phyloP scores from a whole-genome alignment of 2,888 invertebrate species.

The Drosophila melanocephala region DNA sequence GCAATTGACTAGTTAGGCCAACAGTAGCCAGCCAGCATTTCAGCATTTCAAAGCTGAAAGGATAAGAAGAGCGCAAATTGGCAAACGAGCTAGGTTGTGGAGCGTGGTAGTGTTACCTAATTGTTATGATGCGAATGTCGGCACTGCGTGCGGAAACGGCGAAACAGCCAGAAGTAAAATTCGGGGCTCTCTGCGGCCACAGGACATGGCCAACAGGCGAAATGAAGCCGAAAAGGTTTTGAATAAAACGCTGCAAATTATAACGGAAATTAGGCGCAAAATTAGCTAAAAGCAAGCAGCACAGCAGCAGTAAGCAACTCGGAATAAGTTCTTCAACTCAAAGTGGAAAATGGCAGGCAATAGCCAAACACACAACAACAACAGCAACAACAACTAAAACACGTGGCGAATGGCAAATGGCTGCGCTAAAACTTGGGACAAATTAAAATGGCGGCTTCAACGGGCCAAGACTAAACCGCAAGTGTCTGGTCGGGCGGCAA shows the following conservation, averaged over 20 bases:
- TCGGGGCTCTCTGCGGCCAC: conserved; percentile 37
- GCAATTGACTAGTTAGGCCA: conserved; percentile 35
- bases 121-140: conserved; percentile 74
- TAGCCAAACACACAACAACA: conserved; percentile 33
- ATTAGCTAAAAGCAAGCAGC: conserved; percentile 48
- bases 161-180: conserved; percentile 37
- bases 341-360: conserved; percentile 37
- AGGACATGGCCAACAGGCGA: conserved; percentile 48
- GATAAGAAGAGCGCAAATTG: conserved; percentile 33
- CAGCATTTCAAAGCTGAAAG: conserved; percentile 58
- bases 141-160: conserved; percentile 8
- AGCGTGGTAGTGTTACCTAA: conserved; percentile 47
- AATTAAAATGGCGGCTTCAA: conserved; percentile 70
- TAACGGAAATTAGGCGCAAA: conserved; percentile 79
- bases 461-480: conserved; percentile 46
- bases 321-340: conserved; percentile 32
- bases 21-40: conserved; percentile 17
- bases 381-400: conserved; percentile 18
- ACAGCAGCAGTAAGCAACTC: conserved; percentile 21
- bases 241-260: conserved; percentile 76
- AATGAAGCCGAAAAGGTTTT: conserved; percentile 65
- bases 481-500: conserved; percentile 46
- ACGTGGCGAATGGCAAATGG: conserved; percentile 61
- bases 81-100: conserved; percentile 3
- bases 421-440: conserved; percentile 62